Percentiles rank a stretch among this genome's conserved stretches.
These are phyloP conservation scores for Diabrotica balteata DNA, from an alignment of 2,888 invertebrate species.

Conservation along the genomic window DNA sequence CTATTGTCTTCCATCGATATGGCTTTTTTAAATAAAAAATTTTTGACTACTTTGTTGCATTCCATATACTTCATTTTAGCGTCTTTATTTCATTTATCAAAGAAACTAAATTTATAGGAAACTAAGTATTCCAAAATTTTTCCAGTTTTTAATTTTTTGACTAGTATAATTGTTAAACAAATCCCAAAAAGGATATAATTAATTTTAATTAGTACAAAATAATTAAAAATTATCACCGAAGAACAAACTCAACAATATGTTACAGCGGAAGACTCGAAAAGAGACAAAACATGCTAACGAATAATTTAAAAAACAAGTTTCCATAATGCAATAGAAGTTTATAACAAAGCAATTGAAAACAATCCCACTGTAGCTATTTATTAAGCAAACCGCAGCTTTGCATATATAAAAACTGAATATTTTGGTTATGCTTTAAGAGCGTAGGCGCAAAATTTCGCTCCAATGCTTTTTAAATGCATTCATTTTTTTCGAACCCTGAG, in stretches of 20 bases:
- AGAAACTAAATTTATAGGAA: no score
- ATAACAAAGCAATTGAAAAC: conserved; percentile 86
- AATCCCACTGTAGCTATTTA: conserved; percentile 86
- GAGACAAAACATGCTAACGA: conserved; percentile 91
- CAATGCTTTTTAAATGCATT: no score
- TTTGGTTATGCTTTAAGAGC: conserved; percentile 94
- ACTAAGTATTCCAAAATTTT: background rate
- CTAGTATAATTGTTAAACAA: conserved; percentile 15
- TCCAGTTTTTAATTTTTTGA: conserved; percentile 17
- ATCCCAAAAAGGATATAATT: background rate
- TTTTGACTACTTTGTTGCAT: no score
- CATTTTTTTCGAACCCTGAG: no score
- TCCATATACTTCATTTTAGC: no score
- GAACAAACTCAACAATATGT: conserved; percentile 44
- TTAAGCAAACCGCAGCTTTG: conserved; percentile 94
- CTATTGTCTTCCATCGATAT: no score
- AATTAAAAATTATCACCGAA: conserved; percentile 50
- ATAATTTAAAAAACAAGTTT: conserved; percentile 90
- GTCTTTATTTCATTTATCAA: no score
- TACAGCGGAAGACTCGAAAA: conserved; percentile 64
- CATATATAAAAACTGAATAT: conserved; percentile 91
- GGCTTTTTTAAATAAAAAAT: no score
- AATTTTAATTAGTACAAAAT: conserved; percentile 16
- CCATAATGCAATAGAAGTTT: conserved; percentile 86
- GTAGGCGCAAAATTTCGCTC: no score